A percentile compares a stretch with the other conserved stretches of the same genome.
Conservation (phyloP, 2,888 invertebrate species). For the Macrophya annulata region DNA sequence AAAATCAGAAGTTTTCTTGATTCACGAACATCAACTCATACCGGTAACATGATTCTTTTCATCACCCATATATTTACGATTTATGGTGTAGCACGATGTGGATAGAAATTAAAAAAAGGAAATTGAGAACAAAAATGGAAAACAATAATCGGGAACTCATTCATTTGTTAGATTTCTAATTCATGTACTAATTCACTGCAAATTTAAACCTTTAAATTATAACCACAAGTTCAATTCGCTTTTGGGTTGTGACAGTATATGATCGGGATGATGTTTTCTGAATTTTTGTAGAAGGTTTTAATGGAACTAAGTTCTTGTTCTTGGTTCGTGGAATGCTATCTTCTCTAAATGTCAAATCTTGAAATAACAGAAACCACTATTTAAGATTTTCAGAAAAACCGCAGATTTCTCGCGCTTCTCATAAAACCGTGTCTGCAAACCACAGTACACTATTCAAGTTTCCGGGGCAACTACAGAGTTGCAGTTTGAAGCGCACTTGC, state of each 20-base stretch:
- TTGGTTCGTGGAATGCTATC: background rate
- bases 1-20: background rate
- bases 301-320: background rate
- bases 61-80: background rate
- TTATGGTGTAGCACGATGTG: too few species aligned
- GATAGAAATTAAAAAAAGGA: background rate
- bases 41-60: background rate
- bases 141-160: too few species aligned
- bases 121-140: background rate
- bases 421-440: background rate
- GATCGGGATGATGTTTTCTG: too few species aligned
- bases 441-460: background rate
- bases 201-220: background rate
- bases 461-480: background rate
- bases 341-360: background rate
- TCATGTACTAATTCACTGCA: background rate
- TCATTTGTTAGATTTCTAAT: too few species aligned
- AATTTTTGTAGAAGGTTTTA: background rate
- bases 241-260: too few species aligned
- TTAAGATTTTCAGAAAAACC: background rate
- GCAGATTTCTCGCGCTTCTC: background rate
- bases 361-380: background rate
- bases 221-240: too few species aligned
- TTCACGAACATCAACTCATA: background rate
- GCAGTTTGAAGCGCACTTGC: background rate